Base-by-base conservation (phyloP, 2,888 invertebrate genomes). In the Lycia hirtaria region DNA sequence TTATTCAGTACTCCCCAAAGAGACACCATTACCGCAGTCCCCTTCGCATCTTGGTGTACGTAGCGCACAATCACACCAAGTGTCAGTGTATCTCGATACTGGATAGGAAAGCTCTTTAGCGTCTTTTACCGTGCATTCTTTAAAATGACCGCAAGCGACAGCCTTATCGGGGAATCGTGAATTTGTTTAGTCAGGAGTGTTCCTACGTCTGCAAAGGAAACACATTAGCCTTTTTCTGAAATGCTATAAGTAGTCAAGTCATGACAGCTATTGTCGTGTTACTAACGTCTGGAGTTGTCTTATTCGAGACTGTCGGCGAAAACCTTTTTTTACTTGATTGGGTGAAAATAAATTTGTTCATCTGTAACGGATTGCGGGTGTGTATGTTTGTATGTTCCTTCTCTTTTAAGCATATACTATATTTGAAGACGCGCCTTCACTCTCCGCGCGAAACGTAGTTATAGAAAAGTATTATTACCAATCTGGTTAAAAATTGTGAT, bases 31-130 rank as follows among this genome's bases (percentile, higher is more conserved):
- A 32, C 33, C 33, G n/a, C n/a, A 33, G 24, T 47, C 24, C 12
- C 33, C 12, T 47, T 47, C n/a, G 30, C 20, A 50, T 38, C 5
- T 30, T 50, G 50, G 50, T 45, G 19, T 33, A 10, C 50, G 15
- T 50, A 51, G 47, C 48, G 35, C 33, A 52, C 52, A 48, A 58
- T 58, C 48, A 37, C 37, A 35, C 41, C 35, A 49, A 53, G 30
- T 49, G 57, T 52, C 48, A 58, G 60, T 75, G 67, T 75, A 78
- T 76, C 75, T 69, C 68, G 71, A 78, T 75, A 73, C 74, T 68
- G 52, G 72, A 75, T 67, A 53, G 66, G 62, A 71, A 71, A 69
- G 67, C 67, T 59, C 49, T 57, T 52, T 54, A 54, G 50, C 35
- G 58, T 44, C 52, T 54, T 44, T 53, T 43, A 32, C 35, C n/a